phyloP scores from a whole-genome alignment of 1,140 invertebrate genomes.

The Aphaenogaster rudis region DNA sequence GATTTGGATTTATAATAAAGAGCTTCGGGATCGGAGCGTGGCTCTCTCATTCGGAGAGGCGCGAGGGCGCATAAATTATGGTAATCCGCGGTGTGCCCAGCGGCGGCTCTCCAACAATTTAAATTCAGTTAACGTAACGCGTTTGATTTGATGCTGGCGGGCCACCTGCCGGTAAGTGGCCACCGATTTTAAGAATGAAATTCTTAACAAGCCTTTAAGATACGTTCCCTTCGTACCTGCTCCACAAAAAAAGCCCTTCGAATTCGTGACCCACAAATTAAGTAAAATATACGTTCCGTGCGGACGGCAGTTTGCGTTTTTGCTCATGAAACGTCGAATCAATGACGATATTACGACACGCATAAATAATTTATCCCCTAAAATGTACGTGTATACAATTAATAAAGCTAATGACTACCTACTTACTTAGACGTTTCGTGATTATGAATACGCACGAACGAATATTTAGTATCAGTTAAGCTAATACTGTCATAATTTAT shows the following conservation, averaged over 20 bases:
- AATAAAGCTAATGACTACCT: conserved; percentile 61
- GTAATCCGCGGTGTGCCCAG: conserved; percentile 77
- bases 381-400: conserved; percentile 5
- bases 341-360: conserved; percentile 38
- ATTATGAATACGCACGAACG: neutral
- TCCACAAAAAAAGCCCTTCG: conserved; percentile 46
- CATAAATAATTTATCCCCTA: conserved; percentile 25
- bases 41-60: conserved; percentile 69
- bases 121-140: conserved; percentile 86
- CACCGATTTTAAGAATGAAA: conserved; percentile 81
- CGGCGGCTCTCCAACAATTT: conserved; percentile 79
- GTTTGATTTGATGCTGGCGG: conserved; percentile 83
- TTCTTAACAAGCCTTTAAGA: conserved; percentile 77
- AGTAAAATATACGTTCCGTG: conserved; percentile 70
- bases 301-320: conserved; percentile 36
- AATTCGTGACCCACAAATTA: conserved; percentile 71
- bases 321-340: conserved; percentile 35
- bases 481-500: neutral
- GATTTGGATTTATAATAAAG: conserved; percentile 86
- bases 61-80: conserved; percentile 86
- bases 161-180: conserved; percentile 83
- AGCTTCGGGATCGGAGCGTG: conserved; percentile 71
- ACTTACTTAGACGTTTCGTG: neutral
- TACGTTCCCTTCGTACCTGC: conserved; percentile 10
- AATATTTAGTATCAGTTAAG: neutral